Conservation (phyloP, 2,797 vertebrate species). For the Limnodromus scolopaceus region DNA sequence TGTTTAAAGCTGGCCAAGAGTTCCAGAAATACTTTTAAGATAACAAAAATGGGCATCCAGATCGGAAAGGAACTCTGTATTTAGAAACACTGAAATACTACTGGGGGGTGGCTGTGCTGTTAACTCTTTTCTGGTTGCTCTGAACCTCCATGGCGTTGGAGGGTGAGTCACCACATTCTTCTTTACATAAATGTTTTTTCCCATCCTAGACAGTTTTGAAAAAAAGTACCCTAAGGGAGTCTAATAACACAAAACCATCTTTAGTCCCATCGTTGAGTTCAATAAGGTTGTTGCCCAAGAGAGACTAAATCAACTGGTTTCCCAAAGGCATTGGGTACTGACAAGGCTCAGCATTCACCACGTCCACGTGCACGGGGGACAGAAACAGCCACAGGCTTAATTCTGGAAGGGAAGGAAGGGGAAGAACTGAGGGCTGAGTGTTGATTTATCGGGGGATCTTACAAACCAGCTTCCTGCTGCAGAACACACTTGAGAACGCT, state of each 20-base stretch:
- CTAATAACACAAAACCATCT: neutral
- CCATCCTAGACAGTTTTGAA: neutral
- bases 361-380: neutral
- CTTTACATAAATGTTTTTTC: neutral
- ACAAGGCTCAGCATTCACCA: neutral
- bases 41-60: conserved; percentile 55
- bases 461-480: neutral
- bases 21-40: conserved; percentile 69
- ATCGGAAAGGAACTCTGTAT: conserved; percentile 37
- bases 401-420: neutral
- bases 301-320: neutral
- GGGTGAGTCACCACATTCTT: conserved; percentile 28
- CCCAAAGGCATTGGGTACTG: neutral
- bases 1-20: conserved; percentile 50
- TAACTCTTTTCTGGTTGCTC: conserved; percentile 32
- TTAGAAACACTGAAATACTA: conserved; percentile 39
- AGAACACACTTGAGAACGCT: neutral
- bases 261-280: neutral
- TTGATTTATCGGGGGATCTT: neutral
- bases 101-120: neutral
- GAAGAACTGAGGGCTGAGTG: neutral
- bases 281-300: neutral
- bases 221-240: neutral
- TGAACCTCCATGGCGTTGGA: neutral
- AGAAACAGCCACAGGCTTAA: neutral